A percentile compares a stretch with the other conserved stretches of the same genome.
Conservation (phyloP, 2,797 vertebrate species). For the Eutrigla gurnardus region DNA sequence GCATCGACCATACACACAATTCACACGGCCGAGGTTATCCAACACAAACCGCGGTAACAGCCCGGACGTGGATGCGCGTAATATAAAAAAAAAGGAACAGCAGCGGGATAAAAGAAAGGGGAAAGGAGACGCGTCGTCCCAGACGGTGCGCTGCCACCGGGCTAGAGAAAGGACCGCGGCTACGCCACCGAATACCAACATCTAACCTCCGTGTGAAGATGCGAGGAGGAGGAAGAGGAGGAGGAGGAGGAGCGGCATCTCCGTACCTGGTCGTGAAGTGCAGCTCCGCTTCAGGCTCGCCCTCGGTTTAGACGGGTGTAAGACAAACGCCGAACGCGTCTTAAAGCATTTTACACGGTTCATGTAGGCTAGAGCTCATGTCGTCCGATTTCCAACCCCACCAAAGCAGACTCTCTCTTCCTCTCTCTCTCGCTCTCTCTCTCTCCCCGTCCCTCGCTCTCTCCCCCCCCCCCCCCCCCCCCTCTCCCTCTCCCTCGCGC, state of each 20-base stretch:
- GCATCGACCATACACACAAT: constrained; percentile 26
- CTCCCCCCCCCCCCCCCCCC: constrained; percentile 44
- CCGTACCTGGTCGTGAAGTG: constrained; percentile 78
- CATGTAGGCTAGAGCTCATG: constrained; percentile 83
- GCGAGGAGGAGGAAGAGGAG: neutral
- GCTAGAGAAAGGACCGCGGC: constrained; percentile 43
- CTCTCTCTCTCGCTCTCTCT: constrained; percentile 50
- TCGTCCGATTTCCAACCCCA: constrained; percentile 77
- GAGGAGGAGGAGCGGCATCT: constrained; percentile 27
- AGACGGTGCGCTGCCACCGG: neutral
- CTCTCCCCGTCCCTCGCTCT: constrained; percentile 42
- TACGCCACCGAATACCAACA: constrained; percentile 68
- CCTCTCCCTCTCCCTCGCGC: constrained; percentile 54
- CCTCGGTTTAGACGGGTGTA: constrained; percentile 69
- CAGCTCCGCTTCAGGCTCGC: constrained; percentile 74
- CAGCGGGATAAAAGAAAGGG: neutral
- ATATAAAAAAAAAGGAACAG: neutral
- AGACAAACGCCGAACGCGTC: constrained; percentile 74
- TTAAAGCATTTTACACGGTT: constrained; percentile 83
- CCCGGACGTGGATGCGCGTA: neutral
- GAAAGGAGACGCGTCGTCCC: constrained; percentile 2
- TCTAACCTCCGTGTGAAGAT: constrained; percentile 39
- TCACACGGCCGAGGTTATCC: constrained; percentile 16
- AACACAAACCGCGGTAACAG: constrained; percentile 6
- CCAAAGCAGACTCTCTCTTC: constrained; percentile 63